Evolutionary conservation across 2,113 vertebrate species (phyloP).

Genomic region (Rhombomys opimus): DNA sequence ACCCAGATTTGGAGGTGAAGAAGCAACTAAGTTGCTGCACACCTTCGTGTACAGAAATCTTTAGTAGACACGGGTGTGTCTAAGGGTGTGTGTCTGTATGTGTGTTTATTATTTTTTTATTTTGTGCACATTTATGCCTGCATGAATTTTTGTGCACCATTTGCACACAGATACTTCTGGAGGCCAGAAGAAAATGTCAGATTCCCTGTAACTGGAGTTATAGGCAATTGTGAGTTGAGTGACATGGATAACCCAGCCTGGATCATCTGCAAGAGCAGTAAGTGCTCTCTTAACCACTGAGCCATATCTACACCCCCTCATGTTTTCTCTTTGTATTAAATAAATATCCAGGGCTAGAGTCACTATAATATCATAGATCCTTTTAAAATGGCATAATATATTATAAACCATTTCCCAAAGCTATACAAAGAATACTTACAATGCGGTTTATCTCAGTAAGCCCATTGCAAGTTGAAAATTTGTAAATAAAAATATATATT

Average conservation of each 20-base stretch:
- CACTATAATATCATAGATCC: neutral
- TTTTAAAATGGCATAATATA: neutral
- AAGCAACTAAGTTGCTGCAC: neutral
- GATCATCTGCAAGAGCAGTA: neutral
- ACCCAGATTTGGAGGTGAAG: neutral
- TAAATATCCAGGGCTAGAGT: neutral
- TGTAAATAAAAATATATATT: neutral
- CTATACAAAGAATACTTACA: neutral
- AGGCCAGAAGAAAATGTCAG: neutral
- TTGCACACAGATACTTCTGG: neutral
- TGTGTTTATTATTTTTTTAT: neutral
- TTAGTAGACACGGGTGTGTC: neutral
- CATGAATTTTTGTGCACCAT: neutral
- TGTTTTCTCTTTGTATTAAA: conserved; percentile 20
- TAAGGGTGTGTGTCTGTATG: neutral
- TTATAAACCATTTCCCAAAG: neutral
- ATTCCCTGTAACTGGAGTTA: neutral
- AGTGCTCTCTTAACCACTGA: neutral
- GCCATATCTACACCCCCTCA: neutral
- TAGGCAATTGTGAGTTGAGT: neutral
- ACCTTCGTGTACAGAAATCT: neutral
- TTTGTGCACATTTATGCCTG: neutral
- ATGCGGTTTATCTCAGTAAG: neutral
- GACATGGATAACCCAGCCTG: neutral
- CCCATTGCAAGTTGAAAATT: neutral